Evolutionary conservation across 2,797 vertebrate genomes (phyloP).

Genomic region (Pristis pectinata): DNA sequence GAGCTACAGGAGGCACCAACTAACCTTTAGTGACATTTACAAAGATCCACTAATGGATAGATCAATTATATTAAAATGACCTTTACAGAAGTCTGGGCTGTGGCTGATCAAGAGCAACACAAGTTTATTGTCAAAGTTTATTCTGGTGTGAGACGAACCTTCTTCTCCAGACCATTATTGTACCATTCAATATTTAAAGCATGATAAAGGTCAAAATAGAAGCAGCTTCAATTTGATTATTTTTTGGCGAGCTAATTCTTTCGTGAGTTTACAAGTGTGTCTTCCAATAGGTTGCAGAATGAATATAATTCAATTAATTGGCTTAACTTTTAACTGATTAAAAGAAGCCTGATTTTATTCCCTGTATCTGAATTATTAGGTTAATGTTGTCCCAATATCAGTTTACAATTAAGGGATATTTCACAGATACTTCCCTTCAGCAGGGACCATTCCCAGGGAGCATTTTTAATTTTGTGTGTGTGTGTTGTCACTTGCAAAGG

Average conservation of each 20-base stretch:
- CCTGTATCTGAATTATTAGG: not conserved
- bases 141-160: not conserved
- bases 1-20: not conserved
- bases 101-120: not conserved
- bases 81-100: not conserved
- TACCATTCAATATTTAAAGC: not conserved
- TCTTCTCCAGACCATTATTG: not conserved
- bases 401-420: not conserved
- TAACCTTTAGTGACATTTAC: slow-evolving; percentile 34
- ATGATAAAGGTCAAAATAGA: slow-evolving; percentile 3
- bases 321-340: not conserved
- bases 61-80: slow-evolving; percentile 31
- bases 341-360: not conserved
- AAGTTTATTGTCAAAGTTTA: not conserved
- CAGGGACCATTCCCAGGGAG: not conserved
- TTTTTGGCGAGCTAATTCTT: not conserved
- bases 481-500: no score
- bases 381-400: not conserved
- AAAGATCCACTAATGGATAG: slow-evolving; percentile 14
- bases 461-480: no score
- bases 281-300: not conserved
- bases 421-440: not conserved
- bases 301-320: not conserved
- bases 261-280: not conserved
- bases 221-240: not conserved